Evolutionary conservation across 2,888 invertebrate species (phyloP).

Genomic region (Troglohyphantes excavatus): DNA sequence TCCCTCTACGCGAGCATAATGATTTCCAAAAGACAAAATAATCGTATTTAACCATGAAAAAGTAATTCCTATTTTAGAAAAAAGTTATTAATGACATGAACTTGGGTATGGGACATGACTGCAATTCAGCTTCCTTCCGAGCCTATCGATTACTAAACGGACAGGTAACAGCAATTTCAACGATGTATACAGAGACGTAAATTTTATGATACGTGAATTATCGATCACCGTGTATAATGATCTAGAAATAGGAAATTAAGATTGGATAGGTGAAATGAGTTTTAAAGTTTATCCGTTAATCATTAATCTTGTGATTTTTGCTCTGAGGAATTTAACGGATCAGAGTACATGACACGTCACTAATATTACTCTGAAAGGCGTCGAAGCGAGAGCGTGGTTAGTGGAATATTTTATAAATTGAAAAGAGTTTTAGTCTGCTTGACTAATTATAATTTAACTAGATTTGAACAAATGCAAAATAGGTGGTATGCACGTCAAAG

Average conservation of each 20-base stretch:
- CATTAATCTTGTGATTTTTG: neutral
- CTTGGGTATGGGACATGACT: neutral
- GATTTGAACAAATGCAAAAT: too few relatives aligned
- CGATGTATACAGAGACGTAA: neutral
- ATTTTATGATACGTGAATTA: neutral
- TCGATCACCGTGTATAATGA: neutral
- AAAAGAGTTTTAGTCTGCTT: too few relatives aligned
- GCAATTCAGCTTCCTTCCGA: neutral
- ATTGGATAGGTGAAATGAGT: neutral
- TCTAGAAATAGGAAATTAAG: constrained; percentile 5
- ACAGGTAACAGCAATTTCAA: neutral
- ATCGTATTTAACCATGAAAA: neutral
- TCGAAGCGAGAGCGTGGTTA: too few relatives aligned
- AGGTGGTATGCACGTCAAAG: too few relatives aligned
- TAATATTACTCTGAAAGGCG: too few relatives aligned
- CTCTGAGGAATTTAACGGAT: neutral
- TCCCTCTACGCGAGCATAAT: too few relatives aligned
- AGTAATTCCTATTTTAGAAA: too few relatives aligned
- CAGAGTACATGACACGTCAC: too few relatives aligned
- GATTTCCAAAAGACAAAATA: neutral
- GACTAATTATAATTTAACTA: too few relatives aligned
- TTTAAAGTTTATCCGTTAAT: neutral
- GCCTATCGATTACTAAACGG: neutral
- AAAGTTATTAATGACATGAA: neutral
- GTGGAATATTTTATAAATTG: too few relatives aligned